Base-by-base conservation (phyloP, 2,888 invertebrate species). In the Molanna angustata region DNA sequence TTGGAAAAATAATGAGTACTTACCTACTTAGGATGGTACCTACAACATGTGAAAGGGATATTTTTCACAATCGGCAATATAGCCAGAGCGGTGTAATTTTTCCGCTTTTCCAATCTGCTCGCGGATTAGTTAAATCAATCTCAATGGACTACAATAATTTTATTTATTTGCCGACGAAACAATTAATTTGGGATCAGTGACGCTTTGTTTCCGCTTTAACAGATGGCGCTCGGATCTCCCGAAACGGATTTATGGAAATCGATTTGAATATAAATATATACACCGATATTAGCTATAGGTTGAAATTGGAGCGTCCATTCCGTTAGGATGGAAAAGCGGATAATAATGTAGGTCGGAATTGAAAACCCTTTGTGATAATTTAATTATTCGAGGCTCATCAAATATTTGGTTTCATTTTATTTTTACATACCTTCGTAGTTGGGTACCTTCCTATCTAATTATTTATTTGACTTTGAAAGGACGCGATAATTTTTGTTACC, bases 101-200 rank as follows among this genome's bases (percentile, higher is more conserved):
- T 33, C 18, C 37, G 20, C 16, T 17, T 39, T 48, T 18, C 41
- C 42, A 21, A 40, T 27, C 47, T n/a, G n/a, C 14, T 22, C 21
- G 21, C 13, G 43, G 53, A 43, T 53, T 53, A 53, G 53, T 53
- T 53, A 53, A 53, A 49, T 53, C 53, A 53, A 49, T 53, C 49
- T 39, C 48, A 53, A 49, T 49, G 43, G 49, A 14, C 49, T 53
- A 39, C 37, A 32, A 53, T 49, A 49, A 53, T 53, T 53, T 49
- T 53, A 53, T 53, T 53, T 53, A 53, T 53, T 53, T 49, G 49
- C 49, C 49, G 40, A 53, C 49, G 53, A 53, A 53, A 49, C 53
- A 53, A 53, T 53, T 53, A 53, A 53, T 53, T 53, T 49, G 35
- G 43, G 43, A 53, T 50, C 53, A 48, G 53, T 43, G 49, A 14